Evolutionary conservation across 2,888 invertebrate genomes (phyloP).

Genomic region (Drosophila longiperda): DNA sequence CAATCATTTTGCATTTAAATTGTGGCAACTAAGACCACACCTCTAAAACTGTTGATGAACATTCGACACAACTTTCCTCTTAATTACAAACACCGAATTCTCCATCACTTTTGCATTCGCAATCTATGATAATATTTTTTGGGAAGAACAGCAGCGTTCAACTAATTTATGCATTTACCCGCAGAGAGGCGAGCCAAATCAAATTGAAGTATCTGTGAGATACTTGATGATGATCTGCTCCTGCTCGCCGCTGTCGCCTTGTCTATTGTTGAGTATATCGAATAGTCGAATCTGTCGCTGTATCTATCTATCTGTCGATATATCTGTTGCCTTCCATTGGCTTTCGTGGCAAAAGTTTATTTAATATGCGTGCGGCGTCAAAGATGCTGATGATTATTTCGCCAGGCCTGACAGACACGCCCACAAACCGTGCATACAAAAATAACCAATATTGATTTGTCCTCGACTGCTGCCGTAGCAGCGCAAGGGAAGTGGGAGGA

Average conservation of each 20-base stretch:
- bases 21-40: conserved; percentile 6
- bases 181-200: conserved; percentile 21
- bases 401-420: conserved; percentile 61
- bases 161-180: conserved; percentile 57
- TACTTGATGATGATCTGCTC: conserved; percentile 37
- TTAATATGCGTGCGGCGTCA: conserved; percentile 79
- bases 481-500: not conserved
- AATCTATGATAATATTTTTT: conserved; percentile 33
- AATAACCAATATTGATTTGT: conserved; percentile 80
- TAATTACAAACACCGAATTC: conserved; percentile 48
- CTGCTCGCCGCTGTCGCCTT: conserved; percentile 26
- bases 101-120: conserved; percentile 35
- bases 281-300: conserved; percentile 36
- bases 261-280: conserved; percentile 54
- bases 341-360: conserved; percentile 59
- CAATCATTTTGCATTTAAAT: conserved; percentile 44
- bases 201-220: conserved; percentile 49
- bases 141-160: conserved; percentile 26
- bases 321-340: not conserved
- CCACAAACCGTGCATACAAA: conserved; percentile 75
- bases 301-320: conserved; percentile 7
- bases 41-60: not conserved
- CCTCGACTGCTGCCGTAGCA: conserved; percentile 21
- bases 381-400: conserved; percentile 77
- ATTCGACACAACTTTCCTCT: conserved; percentile 37